Base-by-base conservation (phyloP, 2,888 invertebrate species). In the Oxystoma pomonae region DNA sequence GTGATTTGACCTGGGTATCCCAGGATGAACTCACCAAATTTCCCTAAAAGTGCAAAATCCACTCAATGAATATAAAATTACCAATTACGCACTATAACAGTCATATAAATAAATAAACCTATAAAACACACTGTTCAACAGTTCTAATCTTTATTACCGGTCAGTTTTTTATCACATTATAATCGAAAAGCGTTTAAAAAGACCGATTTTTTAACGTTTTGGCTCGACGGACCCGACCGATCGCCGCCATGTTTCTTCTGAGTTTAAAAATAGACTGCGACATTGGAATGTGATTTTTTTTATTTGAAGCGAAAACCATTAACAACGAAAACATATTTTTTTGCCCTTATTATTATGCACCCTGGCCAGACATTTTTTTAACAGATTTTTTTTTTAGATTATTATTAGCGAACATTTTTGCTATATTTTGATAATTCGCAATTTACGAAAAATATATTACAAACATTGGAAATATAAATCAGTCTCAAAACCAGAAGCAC, bases 191-290 rank as follows among this genome's bases (percentile, higher is more conserved):
- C 65, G 68, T 60, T 60, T 50, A 67, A 67, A 60, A 67, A 66
- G 12, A 12, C 35, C 68, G 70, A 73, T 72, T 72, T 72, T 69
- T 70, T 68, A 71, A 69, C 73, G 71, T 72, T 74, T 75, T 74
- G 72, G 72, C 72, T 67, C 67, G 69, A 68, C 71, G 71, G 71
- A 56, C 49, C 73, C 74, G 72, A 71, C 69, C 70, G 68, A 69
- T 66, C 63, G 69, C 70, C 77, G 78, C 78, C 78, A 78, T 78
- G 72, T 77, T 77, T 77, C 74, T 74, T 75, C 73, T 69, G 71
- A 72, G 75, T 76, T 75, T 76, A 78, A 78, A 78, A 78, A 78
- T 78, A 78, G 77, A 75, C 68, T 72, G 68, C 71, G 72, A 72
- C 74, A 73, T 75, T 74, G 75, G 75, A 76, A 75, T 74, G 64